Base-by-base conservation (phyloP, 2,797 vertebrate genomes). In the Pseudochromis fuscus region DNA sequence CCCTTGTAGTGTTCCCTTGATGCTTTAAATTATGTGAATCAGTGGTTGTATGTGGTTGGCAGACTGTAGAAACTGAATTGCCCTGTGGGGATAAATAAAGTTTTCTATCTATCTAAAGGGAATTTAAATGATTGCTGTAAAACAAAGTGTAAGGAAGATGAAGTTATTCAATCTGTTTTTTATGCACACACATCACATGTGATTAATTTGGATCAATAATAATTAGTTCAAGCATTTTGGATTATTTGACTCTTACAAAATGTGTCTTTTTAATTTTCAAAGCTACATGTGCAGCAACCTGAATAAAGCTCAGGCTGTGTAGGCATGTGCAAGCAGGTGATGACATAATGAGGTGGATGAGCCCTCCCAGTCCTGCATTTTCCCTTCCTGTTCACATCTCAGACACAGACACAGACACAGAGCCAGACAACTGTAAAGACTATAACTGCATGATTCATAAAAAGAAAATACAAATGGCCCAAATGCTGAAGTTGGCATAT, bases 321-420 rank as follows among this genome's bases (percentile, higher is more conserved):
- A 4, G 7, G n/a, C n/a, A 40, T 61, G 16, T 44, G 27, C n/a
- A 4, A 31, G 25, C 58, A 31, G 48, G 37, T 31, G 72, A 49
- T 57, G 23, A 66, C 51, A 65, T 19, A 15, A 45, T 38, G 21
- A 18, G 42, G 44, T 52, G 35, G 38, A 63, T n/a, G 11, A 23
- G 52, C 3, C 12, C 21, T 46, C 28, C 21, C 10, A 33, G 44
- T 52, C 51, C 46, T 55, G 71, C 50, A 49, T 74, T 21, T 53
- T 62, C 13, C 19, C 15, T 55, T 37, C 74, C 48, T 16, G 60
- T 57, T 67, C 25, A 51, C 56, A 57, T 42, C 56, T 50, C 24
- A 28, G n/a, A n/a, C n/a, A n/a, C n/a, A n/a, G n/a, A n/a, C n/a
- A n/a, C n/a, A n/a, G n/a, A n/a, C n/a, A n/a, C n/a, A n/a, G n/a